These are phyloP conservation scores for Axis porcinus DNA, from an alignment of 2,113 vertebrate genomes.

Conservation along the genomic window DNA sequence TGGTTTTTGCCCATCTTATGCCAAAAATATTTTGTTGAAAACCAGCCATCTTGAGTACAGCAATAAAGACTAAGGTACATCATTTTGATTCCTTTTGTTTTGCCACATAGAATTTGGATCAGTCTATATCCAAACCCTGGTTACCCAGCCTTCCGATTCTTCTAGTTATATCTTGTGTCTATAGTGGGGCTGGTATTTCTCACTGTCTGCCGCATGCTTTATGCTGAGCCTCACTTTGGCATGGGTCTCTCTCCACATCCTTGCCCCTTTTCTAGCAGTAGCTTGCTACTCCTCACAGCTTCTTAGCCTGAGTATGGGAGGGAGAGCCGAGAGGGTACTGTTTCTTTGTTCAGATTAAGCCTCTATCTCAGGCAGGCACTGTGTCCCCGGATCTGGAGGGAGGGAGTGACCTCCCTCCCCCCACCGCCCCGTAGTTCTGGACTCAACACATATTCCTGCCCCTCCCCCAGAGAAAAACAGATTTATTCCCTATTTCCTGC, in stretches of 20 bases:
- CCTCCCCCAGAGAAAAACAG: background rate
- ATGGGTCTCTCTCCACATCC: background rate
- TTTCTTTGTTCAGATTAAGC: background rate
- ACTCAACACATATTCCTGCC: background rate
- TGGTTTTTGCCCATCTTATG: background rate
- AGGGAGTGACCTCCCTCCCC: too few species aligned
- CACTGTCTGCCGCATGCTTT: background rate
- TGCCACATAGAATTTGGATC: background rate
- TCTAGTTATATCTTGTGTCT: background rate
- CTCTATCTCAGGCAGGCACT: background rate
- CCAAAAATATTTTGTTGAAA: background rate
- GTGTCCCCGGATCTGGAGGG: background rate
- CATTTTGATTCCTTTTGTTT: background rate
- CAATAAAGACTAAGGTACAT: background rate
- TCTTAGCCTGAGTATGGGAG: background rate
- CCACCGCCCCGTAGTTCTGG: background rate
- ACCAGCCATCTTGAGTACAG: background rate
- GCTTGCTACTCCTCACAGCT: background rate
- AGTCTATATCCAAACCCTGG: background rate
- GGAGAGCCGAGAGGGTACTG: background rate
- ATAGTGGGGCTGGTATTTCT: background rate
- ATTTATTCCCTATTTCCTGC: background rate
- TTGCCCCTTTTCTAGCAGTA: background rate
- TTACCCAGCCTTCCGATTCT: background rate
- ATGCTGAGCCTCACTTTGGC: background rate